Evolutionary conservation across 2,888 invertebrate species (phyloP).

Genomic region (Drosophila prostipennis): DNA sequence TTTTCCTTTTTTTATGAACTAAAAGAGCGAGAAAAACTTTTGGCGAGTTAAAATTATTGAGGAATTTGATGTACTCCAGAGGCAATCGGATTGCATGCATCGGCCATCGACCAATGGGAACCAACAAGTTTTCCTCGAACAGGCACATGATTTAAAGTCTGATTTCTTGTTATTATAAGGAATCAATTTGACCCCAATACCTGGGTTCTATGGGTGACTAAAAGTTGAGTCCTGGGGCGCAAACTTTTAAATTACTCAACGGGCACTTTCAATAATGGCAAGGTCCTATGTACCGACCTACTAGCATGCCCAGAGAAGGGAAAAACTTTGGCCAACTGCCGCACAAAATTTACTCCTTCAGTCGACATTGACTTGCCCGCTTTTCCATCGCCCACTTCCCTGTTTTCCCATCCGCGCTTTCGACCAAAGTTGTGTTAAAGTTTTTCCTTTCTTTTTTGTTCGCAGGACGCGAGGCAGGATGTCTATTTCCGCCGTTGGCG

Average conservation of each 20-base stretch:
- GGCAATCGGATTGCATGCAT: constrained; percentile 73
- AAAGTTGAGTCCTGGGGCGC: constrained; percentile 37
- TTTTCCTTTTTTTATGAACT: constrained; percentile 53
- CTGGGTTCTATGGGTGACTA: constrained; percentile 43
- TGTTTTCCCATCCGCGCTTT: constrained; percentile 31
- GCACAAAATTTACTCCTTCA: constrained; percentile 49
- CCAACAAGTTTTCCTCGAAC: constrained; percentile 23
- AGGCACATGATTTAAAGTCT: constrained; percentile 65
- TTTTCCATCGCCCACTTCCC: constrained; percentile 15
- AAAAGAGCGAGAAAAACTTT: constrained; percentile 48
- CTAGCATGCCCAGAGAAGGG: constrained; percentile 28
- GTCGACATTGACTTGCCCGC: constrained; percentile 56
- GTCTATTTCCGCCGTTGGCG: constrained; percentile 73
- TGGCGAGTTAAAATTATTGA: constrained; percentile 51
- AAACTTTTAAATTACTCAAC: constrained; percentile 76
- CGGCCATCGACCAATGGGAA: constrained; percentile 18
- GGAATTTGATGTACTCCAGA: constrained; percentile 57
- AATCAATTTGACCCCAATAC: constrained; percentile 66
- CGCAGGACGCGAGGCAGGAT: constrained; percentile 44
- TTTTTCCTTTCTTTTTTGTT: constrained; percentile 47
- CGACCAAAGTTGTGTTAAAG: constrained; percentile 65
- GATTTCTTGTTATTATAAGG: constrained; percentile 57
- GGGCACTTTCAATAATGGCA: constrained; percentile 70
- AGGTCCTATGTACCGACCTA: constrained; percentile 26
- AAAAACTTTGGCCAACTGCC: constrained; percentile 54